phyloP scores from a whole-genome alignment of 2,888 invertebrate genomes.

The Drosophila stalkeri region DNA sequence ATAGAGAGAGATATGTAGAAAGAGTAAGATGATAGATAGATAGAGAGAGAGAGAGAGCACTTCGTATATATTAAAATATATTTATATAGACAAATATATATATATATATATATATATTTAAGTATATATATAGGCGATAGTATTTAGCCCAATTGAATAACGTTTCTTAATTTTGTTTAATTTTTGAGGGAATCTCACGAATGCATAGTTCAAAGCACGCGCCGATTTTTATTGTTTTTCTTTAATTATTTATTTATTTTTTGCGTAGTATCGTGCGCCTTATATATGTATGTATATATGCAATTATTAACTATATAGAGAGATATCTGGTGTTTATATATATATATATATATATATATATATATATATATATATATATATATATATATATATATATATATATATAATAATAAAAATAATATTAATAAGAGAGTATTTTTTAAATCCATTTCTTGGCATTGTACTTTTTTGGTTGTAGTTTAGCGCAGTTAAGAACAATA shows the following conservation, averaged over 20 bases:
- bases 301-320: conserved; percentile 34
- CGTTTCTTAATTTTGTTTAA: conserved; percentile 19
- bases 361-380: conserved; percentile 4
- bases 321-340: conserved; percentile 30
- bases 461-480: conserved; percentile 55
- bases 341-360: conserved; percentile 23
- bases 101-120: background rate
- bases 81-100: background rate
- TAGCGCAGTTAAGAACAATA: conserved; percentile 79
- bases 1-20: background rate
- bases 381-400: conserved; percentile 9
- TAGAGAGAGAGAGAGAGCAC: background rate
- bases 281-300: conserved; percentile 55
- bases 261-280: conserved; percentile 60
- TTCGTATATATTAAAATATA: background rate
- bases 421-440: background rate
- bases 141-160: conserved; percentile 28
- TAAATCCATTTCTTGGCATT: conserved; percentile 37
- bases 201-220: conserved; percentile 61
- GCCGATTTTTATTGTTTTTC: conserved; percentile 28
- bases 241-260: conserved; percentile 8
- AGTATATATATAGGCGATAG: background rate
- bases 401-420: conserved; percentile 7
- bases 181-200: conserved; percentile 42
- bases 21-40: conserved; percentile 1